phyloP scores from a whole-genome alignment of 2,797 vertebrate genomes.

The Clangula hyemalis region DNA sequence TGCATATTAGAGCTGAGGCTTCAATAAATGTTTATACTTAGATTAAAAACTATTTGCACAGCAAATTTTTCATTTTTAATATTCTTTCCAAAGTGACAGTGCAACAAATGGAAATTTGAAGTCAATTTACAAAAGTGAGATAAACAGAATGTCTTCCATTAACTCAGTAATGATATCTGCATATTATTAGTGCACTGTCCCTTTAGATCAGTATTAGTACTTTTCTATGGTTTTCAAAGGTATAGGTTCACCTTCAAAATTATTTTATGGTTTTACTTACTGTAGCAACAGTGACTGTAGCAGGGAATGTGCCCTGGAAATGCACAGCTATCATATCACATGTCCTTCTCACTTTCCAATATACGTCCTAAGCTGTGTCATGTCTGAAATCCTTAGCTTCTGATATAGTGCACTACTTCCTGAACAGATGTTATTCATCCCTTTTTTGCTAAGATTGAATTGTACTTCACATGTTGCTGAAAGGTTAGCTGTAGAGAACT shows the following conservation, averaged over 20 bases:
- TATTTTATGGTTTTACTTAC: conserved; percentile 63
- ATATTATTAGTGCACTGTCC: neutral
- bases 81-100: neutral
- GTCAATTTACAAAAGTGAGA: conserved; percentile 39
- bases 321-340: conserved; percentile 30
- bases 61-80: neutral
- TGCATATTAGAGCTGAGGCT: neutral
- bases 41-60: neutral
- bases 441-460: conserved; percentile 53
- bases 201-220: neutral
- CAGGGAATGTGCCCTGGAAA: conserved; percentile 53
- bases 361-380: conserved; percentile 21
- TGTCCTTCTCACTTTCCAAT: conserved; percentile 51
- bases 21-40: neutral
- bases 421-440: conserved; percentile 60
- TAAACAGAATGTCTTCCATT: conserved; percentile 19
- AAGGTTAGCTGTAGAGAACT: conserved; percentile 51
- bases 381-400: conserved; percentile 60
- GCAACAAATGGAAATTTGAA: conserved; percentile 26
- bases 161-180: conserved; percentile 31
- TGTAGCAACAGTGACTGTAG: conserved; percentile 26
- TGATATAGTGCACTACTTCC: conserved; percentile 45
- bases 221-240: neutral
- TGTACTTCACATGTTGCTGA: conserved; percentile 42
- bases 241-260: neutral